Percentiles rank a stretch among this genome's conserved stretches.
These are phyloP conservation scores for Hucho hucho DNA, from an alignment of 2,113 vertebrate species.

Conservation along the genomic window DNA sequence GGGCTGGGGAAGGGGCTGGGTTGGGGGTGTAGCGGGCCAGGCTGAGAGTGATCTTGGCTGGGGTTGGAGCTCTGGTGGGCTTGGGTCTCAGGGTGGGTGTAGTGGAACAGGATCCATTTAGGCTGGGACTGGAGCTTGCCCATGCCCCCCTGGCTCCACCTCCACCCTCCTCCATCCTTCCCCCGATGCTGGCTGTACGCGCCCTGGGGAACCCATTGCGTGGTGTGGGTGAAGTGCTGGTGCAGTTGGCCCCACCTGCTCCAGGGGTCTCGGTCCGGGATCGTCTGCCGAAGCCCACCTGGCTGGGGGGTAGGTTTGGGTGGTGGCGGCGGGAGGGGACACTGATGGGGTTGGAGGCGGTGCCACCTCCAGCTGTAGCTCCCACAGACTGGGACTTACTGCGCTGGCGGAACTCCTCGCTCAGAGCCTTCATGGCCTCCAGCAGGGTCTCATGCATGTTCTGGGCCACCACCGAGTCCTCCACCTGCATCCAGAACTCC, in stretches of 20 bases:
- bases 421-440: conserved; percentile 82
- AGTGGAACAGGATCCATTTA: conserved; percentile 77
- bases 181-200: conserved; percentile 75
- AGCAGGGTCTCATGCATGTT: conserved; percentile 85
- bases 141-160: conserved; percentile 63
- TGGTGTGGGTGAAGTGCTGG: conserved; percentile 73
- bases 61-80: conserved; percentile 75
- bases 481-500: conserved; percentile 87
- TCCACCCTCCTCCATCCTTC: conserved; percentile 68
- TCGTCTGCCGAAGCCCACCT: conserved; percentile 75
- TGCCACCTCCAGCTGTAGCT: conserved; percentile 73
- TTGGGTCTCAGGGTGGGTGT: conserved; percentile 75
- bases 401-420: conserved; percentile 80
- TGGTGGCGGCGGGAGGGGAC: conserved; percentile 70
- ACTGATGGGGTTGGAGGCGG: conserved; percentile 79
- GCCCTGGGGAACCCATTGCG: conserved; percentile 71
- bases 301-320: conserved; percentile 66
- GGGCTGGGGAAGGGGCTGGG: conserved; percentile 69
- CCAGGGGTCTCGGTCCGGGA: conserved; percentile 75
- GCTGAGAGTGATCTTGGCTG: conserved; percentile 77
- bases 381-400: conserved; percentile 79
- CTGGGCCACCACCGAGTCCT: conserved; percentile 79
- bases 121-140: conserved; percentile 76
- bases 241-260: conserved; percentile 67
- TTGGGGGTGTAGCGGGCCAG: conserved; percentile 75